phyloP scores from a whole-genome alignment of 2,797 vertebrate species.

The Arnoldichthys spilopterus region DNA sequence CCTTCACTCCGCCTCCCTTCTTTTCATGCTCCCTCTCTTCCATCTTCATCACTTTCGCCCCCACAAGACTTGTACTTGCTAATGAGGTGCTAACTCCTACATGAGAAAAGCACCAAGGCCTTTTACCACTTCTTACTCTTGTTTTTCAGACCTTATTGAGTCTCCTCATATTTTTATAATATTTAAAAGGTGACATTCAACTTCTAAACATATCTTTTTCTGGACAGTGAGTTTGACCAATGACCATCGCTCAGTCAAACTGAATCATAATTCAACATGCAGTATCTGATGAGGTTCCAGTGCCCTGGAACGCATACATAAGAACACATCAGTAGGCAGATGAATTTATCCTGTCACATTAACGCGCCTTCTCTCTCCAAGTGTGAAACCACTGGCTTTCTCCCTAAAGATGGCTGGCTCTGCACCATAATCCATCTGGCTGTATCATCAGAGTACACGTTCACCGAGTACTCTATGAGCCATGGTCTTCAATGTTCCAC shows the following conservation, averaged over 20 bases:
- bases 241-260: neutral
- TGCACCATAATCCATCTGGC: slow-evolving; percentile 51
- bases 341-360: slow-evolving; percentile 57
- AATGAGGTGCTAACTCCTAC: slow-evolving; percentile 55
- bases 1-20: slow-evolving; percentile 36
- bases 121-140: slow-evolving; percentile 36
- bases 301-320: slow-evolving; percentile 35
- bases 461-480: slow-evolving; percentile 72
- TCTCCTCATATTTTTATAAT: slow-evolving; percentile 16
- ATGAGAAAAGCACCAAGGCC: slow-evolving; percentile 42
- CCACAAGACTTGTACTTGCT: slow-evolving; percentile 60
- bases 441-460: slow-evolving; percentile 77
- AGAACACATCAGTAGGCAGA: slow-evolving; percentile 44
- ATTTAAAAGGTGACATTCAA: slow-evolving; percentile 21
- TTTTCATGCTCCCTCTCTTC: slow-evolving; percentile 41
- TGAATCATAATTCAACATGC: neutral
- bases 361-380: slow-evolving; percentile 35
- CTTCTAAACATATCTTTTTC: neutral
- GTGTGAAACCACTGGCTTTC: slow-evolving; percentile 53
- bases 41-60: slow-evolving; percentile 53
- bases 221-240: slow-evolving; percentile 11
- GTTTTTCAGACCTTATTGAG: slow-evolving; percentile 36
- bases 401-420: slow-evolving; percentile 48
- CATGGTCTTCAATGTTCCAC: slow-evolving; percentile 5
- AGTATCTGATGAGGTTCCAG: slow-evolving; percentile 41